phyloP scores from a whole-genome alignment of 92 coral and sea anemone species.

The Galaxea fascicularis region DNA sequence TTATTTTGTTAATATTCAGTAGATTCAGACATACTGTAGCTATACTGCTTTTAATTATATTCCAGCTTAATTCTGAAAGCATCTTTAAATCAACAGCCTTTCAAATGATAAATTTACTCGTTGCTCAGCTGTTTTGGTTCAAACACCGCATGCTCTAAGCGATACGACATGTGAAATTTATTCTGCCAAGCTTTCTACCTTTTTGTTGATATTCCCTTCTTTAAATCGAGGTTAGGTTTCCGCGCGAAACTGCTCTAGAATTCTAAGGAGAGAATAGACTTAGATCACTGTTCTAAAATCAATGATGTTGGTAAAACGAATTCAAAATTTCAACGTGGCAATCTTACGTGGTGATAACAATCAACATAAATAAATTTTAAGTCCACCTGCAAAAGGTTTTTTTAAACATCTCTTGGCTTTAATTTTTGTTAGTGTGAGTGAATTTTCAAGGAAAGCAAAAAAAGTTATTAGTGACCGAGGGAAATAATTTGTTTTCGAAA shows the following conservation, averaged over 20 bases:
- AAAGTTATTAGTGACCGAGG: not conserved
- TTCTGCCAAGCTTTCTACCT: too few species aligned
- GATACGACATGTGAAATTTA: not conserved
- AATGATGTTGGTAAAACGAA: not conserved
- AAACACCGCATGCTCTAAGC: not conserved
- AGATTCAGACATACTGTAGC: too few species aligned
- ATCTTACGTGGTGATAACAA: not conserved
- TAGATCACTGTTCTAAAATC: not conserved
- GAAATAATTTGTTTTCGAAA: not conserved
- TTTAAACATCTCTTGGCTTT: not conserved
- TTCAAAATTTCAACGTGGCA: slow-evolving; percentile 22
- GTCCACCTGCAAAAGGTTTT: not conserved
- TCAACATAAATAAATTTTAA: not conserved
- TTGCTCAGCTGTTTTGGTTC: slow-evolving; percentile 12
- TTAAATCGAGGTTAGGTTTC: not conserved
- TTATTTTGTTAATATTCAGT: too few species aligned
- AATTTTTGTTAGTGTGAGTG: too few species aligned
- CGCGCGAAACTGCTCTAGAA: not conserved
- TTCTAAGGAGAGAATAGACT: not conserved
- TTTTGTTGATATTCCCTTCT: not conserved
- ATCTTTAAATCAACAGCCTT: not conserved
- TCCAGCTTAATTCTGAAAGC: not conserved
- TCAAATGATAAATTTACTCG: not conserved
- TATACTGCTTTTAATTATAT: not conserved
- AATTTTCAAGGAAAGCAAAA: not conserved